Base-by-base conservation (phyloP, 2,888 invertebrate genomes). In the Epinotia nisella region DNA sequence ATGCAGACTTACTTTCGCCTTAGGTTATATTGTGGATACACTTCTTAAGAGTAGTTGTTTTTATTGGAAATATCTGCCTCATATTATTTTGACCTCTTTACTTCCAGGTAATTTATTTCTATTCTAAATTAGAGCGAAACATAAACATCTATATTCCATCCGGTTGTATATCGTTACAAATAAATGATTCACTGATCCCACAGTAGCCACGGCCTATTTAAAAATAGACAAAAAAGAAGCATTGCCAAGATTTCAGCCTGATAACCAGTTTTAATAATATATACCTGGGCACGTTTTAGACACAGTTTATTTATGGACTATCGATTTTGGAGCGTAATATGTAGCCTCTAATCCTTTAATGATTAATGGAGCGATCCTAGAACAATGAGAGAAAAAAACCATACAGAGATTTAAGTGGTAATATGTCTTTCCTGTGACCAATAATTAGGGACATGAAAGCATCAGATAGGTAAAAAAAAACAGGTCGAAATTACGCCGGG, bases 141-240 rank as follows among this genome's bases (percentile, higher is more conserved):
- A 24, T 41, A 69, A 66, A 60, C 49, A 51, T 29, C 49, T n/a
- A 19, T 53, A 19, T 2, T 21, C 15, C 39, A 39, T 58, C 13
- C 39, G 53, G 59, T 68, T 49, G 5, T 65, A 35, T 41, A 56
- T 49, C 58, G 35, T 66, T 60, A 39, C 39, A 61, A 55, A 71
- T 64, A 64, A 59, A 69, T 73, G 68, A 73, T 73, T 73, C 73
- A 73, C 59, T 5, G 66, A 55, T 60, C 53, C 60, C 55, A 71
- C 60, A 49, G 69, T 69, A 73, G 73, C 70, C n/a, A n/a, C 56
- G 72, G 56, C 69, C 64, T 59, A 53, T 59, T 39, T 64, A 69
- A 59, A 69, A 73, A 69, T 69, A 69, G 68, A 69, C 35, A 56
- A 70, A 67, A 70, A 68, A 58, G 64, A 66, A 56, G 21, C 55